Evolutionary conservation across 2,888 invertebrate species (phyloP), one percentile per base, ranked within the genome.

Genomic region (Polyommatus iphigenia): DNA sequence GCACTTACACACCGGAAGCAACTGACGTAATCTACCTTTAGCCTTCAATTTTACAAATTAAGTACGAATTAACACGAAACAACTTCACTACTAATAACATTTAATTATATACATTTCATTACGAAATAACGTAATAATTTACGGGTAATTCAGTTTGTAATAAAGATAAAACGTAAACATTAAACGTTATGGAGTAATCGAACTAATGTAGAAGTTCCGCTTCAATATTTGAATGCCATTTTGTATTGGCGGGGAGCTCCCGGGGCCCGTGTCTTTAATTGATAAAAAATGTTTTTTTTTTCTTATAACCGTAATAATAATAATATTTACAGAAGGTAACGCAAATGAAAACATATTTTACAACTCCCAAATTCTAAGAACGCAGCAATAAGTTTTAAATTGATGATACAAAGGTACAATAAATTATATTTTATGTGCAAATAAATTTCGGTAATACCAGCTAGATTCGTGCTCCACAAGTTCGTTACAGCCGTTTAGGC

Each of bases 1-100:
- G 92, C 93, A 93, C 92, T 87, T 92, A 91, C 92, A 91, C 89
- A 84, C 85, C 84, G 84, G 57, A 78, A 73, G 73, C 41, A 75
- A 85, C 83, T 77, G 78, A 78, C 67, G 72, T 85, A 85, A 77
- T 78, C 78, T 78, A 75, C 59, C 46, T 18, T 73, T 78, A 75
- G 54, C 75, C 75, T 54, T 75, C 75, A 46, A 75, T 54, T 75
- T 75, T 75, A 54, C 75, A 75, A 75, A 73, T 73, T 73, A 50
- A 73, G 20, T 73, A 73, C 24, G 24, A 41, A 72, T 41, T 73
- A 24, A 24, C 62, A 62, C 24, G 62, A 62, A 62, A 29, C 54
- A 75, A 54, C 50, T 24, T 75, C 24, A 50, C 50, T 75, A 54
- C 75, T 75, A 41, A 72, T 20, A 29, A 75, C 29, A 29, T 54